Percentiles rank a stretch among this genome's conserved stretches.
These are phyloP conservation scores for Aphelocoma coerulescens DNA, from an alignment of 2,113 vertebrate genomes.

Conservation along the genomic window DNA sequence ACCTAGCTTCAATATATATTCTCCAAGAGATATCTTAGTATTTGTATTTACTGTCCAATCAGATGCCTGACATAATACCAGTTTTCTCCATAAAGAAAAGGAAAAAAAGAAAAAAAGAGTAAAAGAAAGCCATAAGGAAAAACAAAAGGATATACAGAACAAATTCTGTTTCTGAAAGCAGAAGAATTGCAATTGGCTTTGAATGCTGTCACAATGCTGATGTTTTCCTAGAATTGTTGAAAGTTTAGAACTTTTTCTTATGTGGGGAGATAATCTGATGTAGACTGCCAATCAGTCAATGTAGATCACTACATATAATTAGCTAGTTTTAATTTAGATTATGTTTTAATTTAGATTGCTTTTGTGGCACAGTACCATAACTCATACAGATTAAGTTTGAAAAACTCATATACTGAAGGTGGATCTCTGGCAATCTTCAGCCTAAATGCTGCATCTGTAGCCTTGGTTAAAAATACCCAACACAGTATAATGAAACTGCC, in stretches of 20 bases:
- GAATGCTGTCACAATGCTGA: background rate
- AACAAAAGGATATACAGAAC: background rate
- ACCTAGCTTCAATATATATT: background rate
- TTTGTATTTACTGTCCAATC: constrained; percentile 6
- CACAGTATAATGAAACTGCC: background rate
- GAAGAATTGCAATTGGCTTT: background rate
- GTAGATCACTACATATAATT: no score
- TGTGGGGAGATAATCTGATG: background rate
- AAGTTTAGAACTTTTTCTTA: background rate
- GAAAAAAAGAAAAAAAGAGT: no score
- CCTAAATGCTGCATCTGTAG: background rate
- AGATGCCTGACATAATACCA: background rate
- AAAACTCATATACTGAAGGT: background rate
- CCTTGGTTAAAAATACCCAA: background rate
- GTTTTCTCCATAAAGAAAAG: background rate
- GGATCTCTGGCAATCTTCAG: background rate
- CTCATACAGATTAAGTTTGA: background rate
- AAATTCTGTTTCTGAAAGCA: background rate
- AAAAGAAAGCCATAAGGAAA: background rate
- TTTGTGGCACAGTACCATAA: background rate
- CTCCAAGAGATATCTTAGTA: background rate
- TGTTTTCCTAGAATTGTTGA: background rate
- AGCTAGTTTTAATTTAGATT: no score
- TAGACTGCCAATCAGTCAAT: background rate
- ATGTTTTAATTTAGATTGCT: constrained; percentile 17